Evolutionary conservation across 2,797 vertebrate genomes (phyloP).

Genomic region (Gymnoscopelus braueri): DNA sequence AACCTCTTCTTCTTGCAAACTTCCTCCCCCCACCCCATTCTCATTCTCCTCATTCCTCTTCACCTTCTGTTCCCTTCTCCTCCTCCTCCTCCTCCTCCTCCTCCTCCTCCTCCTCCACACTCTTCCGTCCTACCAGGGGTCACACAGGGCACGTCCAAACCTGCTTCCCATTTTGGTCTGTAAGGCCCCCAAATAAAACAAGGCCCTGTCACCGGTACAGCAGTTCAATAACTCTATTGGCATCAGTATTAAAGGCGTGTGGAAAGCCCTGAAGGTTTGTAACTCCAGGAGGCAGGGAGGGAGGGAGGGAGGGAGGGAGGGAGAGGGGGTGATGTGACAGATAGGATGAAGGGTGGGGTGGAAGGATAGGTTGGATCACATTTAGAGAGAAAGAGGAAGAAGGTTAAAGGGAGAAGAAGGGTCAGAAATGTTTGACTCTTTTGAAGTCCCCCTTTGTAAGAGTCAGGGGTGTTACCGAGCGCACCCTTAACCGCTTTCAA

Average conservation of each 20-base stretch:
- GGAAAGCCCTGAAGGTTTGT: constrained; percentile 34
- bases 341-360: background rate
- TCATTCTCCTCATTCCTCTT: background rate
- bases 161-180: constrained; percentile 54
- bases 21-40: background rate
- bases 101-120: background rate
- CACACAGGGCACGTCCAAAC: constrained; percentile 47
- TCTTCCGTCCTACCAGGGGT: background rate
- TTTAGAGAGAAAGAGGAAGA: background rate
- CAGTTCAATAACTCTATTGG: constrained; percentile 55
- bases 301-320: background rate
- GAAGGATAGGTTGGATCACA: background rate
- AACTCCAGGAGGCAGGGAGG: constrained; percentile 35
- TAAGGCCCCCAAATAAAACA: constrained; percentile 54
- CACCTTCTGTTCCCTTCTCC: background rate
- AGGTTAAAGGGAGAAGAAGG: background rate
- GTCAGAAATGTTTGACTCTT: background rate
- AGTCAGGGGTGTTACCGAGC: too few relatives aligned
- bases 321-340: background rate
- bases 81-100: background rate
- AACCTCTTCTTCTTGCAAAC: too few relatives aligned
- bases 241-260: constrained; percentile 46
- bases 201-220: constrained; percentile 32
- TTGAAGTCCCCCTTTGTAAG: too few relatives aligned
- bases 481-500: too few relatives aligned